Conservation (phyloP, 1,140 invertebrate species). For the Apis florea region DNA sequence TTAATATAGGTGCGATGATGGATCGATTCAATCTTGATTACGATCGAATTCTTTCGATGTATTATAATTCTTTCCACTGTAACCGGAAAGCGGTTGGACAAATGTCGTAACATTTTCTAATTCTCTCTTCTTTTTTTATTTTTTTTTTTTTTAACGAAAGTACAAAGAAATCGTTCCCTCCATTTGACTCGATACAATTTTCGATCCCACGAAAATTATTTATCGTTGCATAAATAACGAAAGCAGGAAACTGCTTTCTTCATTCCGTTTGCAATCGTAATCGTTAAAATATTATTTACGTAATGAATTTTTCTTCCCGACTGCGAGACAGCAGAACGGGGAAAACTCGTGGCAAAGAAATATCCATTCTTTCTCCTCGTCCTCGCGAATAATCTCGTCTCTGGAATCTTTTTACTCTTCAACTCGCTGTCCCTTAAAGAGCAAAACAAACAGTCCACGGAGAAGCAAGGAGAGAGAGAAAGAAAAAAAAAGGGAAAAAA, state of each 20-base stretch:
- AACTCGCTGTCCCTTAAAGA: not conserved
- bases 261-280: not conserved
- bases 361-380: not conserved
- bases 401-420: not conserved
- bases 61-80: no score
- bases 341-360: not conserved
- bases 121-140: not conserved
- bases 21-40: no score
- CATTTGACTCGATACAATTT: not conserved
- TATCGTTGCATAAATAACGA: conserved; percentile 11
- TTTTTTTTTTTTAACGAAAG: no score
- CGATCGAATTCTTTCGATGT: no score
- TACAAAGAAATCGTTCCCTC: not conserved
- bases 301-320: not conserved
- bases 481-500: not conserved
- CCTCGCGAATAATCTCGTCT: not conserved
- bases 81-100: no score
- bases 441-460: not conserved
- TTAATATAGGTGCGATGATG: no score
- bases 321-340: not conserved
- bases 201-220: not conserved
- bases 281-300: not conserved
- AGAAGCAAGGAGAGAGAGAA: not conserved
- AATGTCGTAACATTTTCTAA: not conserved
- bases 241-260: conserved; percentile 16